These are phyloP conservation scores for Trididemnum nubilum DNA, from an alignment of 23 tunicate species.

Conservation along the genomic window DNA sequence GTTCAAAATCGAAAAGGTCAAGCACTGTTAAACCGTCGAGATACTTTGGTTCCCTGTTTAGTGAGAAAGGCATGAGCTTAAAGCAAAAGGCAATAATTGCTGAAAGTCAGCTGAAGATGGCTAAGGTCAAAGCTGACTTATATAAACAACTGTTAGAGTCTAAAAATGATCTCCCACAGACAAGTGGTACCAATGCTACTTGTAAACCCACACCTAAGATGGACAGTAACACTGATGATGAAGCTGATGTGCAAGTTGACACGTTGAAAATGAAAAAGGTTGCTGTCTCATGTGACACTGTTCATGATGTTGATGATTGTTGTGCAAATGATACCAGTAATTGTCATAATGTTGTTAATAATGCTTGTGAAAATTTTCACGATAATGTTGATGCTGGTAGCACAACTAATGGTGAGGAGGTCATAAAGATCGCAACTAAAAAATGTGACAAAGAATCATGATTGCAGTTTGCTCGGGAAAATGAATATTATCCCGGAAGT, in stretches of 20 bases:
- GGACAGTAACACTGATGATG: neutral
- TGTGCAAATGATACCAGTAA: neutral
- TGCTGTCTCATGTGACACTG: too few species aligned
- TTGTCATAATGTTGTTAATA: neutral
- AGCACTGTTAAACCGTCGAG: neutral
- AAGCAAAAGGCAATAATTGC: neutral
- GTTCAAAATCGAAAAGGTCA: too few species aligned
- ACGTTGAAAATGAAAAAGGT: too few species aligned
- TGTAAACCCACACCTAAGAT: neutral
- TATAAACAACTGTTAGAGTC: neutral
- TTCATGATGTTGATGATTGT: neutral
- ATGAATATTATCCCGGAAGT: neutral
- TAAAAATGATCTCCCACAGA: neutral
- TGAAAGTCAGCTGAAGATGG: neutral
- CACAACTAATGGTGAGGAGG: neutral
- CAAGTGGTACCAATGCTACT: neutral
- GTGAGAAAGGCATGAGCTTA: neutral
- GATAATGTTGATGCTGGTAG: neutral
- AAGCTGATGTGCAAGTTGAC: too few species aligned
- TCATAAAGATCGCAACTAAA: too few species aligned
- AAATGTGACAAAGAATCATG: too few species aligned
- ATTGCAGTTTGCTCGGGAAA: neutral
- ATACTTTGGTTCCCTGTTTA: neutral
- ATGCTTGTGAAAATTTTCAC: neutral
- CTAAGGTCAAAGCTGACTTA: neutral